Evolutionary conservation across 1,140 invertebrate genomes (phyloP), one percentile per base, ranked within the genome.

Genomic region (Laodelphax striatellus): DNA sequence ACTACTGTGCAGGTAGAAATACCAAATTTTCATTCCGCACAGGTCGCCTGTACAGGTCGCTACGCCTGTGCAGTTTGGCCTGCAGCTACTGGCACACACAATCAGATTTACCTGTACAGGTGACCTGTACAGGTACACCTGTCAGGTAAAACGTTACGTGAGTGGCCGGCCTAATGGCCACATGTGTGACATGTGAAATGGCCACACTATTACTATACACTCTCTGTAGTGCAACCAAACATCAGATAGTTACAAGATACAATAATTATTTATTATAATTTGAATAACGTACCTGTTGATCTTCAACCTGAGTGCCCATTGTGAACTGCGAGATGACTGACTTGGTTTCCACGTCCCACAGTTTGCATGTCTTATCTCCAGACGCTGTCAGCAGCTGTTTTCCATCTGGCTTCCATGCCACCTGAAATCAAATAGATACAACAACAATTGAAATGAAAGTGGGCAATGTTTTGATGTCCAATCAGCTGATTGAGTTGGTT

Each of bases 281-380:
- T n/a, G n/a, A n/a, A 55, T 17, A 31, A 57, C 63, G 53, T 70
- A 83, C 82, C 76, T 95, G 92, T 79, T 95, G 92, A 75, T 96
- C 92, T 65, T 92, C 85, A 5, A 97, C 84, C 52, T 86, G 84
- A 38, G 75, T 81, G 42, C 92, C 93, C 83, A 97, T 88, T n/a
- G 81, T 77, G 73, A 94, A 95, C 70, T 92, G 85, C 1, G 80
- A 80, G 17, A 93, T 76, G 41, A 88, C 68, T 65, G 85, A 77
- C 67, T 82, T 80, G 0, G 88, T 88, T 68, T 88, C 88, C 1
- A 97, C 82, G 71, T 98, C 90, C 95, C 95, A 99, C 1, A 98
- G 77, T 70, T 91, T 92, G 68, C 94, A 96, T 0, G 92, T 97
- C 76, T 98, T 99, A 77, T 99, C 97, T 0, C 94, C 97, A 53